Base-by-base conservation (phyloP, 2,113 vertebrate genomes). In the Oncorhynchus masou region DNA sequence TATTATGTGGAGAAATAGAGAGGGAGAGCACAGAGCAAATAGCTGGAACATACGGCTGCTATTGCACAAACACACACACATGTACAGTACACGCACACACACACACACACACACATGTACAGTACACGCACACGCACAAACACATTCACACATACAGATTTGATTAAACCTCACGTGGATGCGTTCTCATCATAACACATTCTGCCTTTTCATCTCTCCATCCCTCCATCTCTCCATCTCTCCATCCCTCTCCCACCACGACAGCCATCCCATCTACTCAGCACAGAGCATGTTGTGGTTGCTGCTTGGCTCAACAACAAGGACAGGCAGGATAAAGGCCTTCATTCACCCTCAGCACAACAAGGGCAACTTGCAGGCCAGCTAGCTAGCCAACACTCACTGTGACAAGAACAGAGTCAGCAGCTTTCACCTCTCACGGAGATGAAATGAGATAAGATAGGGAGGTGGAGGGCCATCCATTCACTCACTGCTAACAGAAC, bases 341-440 rank as follows among this genome's bases (percentile, higher is more conserved):
- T 71, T 78, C 57, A 77, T 83, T 91, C 51, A 79, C 85, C 74
- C 77, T 66, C 48, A 59, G 75, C 68, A 77, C 76, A 82, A 88
- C 84, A 88, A 83, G 88, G 81, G 82, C 82, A 82, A 68, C 22
- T 79, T 81, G 66, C 15, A 54, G 51, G 16, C 51, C 51, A 54
- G 51, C 51, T 15, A 54, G 51, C 51, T 15, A 54, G 51, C 51
- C 51, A 66, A 51, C 74, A 70, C 62, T 75, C 2, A 5, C 75
- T 73, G 67, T 71, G 74, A 79, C 88, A 83, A 64, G 19, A 3
- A 27, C 80, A 79, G 51, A 84, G 71, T 88, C 88, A 90, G 91
- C 87, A 88, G 77, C 81, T 84, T 87, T 88, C 84, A 77, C 68
- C 87, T 83, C 81, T 83, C 66, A 84, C 72, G 79, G 80, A 81